Evolutionary conservation across 2,113 vertebrate species (phyloP).

Genomic region (Mormyrus iriodes): DNA sequence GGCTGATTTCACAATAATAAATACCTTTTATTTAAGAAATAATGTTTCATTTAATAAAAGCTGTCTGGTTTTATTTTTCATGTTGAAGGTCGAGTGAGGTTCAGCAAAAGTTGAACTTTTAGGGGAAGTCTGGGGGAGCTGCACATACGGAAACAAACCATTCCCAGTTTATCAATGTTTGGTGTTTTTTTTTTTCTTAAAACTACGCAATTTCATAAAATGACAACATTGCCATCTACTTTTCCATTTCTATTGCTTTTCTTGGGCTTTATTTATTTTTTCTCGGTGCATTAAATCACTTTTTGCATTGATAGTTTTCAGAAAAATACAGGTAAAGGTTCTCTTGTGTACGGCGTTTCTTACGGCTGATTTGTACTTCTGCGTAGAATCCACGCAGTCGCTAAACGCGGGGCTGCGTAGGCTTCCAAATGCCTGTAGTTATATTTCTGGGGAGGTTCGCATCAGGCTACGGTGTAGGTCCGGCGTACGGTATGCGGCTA

Average conservation of each 20-base stretch:
- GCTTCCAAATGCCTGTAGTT: too few relatives aligned
- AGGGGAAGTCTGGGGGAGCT: background rate
- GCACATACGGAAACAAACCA: background rate
- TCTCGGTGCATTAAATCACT: background rate
- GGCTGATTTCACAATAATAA: background rate
- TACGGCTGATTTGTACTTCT: background rate
- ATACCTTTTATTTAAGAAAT: background rate
- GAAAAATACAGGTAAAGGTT: background rate
- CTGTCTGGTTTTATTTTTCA: background rate
- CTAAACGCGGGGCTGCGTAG: too few relatives aligned
- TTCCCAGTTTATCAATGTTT: background rate
- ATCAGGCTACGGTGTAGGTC: too few relatives aligned
- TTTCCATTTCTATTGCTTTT: background rate
- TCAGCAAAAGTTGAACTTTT: background rate
- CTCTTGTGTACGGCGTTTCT: too few relatives aligned
- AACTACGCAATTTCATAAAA: background rate
- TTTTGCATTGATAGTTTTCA: background rate
- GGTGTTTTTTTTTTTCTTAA: background rate
- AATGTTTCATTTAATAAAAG: background rate
- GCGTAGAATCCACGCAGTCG: too few relatives aligned
- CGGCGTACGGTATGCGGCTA: too few relatives aligned
- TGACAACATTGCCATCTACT: background rate
- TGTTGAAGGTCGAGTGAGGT: background rate
- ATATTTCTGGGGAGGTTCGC: too few relatives aligned
- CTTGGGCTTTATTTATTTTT: background rate